Percentiles rank a stretch among this genome's conserved stretches.
Evolutionary conservation across 2,888 invertebrate species (phyloP).

Genomic region (Lochmaea capreae): DNA sequence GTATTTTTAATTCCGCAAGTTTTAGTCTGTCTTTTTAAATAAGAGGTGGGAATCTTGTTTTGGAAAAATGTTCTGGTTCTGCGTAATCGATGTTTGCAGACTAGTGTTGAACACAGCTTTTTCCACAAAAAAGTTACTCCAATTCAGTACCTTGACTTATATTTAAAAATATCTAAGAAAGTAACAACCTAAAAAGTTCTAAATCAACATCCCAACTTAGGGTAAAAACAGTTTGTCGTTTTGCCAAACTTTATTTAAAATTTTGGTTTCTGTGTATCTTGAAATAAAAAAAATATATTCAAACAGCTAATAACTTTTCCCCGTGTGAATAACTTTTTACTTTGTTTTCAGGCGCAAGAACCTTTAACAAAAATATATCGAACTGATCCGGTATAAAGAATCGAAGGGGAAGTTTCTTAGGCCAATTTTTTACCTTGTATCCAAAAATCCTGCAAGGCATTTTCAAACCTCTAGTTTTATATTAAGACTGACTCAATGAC

Average conservation of each 20-base stretch:
- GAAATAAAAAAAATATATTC: no score
- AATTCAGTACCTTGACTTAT: no score
- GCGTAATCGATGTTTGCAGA: no score
- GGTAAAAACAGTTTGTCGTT: neutral
- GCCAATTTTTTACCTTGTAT: constrained; percentile 34
- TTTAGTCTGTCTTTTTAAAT: no score
- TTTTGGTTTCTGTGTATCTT: no score
- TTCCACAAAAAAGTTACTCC: no score
- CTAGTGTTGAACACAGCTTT: no score
- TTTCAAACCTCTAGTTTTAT: constrained; percentile 42
- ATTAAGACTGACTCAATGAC: constrained; percentile 39
- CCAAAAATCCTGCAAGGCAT: constrained; percentile 35
- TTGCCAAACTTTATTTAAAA: neutral
- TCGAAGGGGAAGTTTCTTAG: constrained; percentile 32
- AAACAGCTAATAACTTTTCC: neutral
- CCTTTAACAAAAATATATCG: constrained; percentile 84
- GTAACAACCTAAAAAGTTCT: no score
- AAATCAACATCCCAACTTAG: neutral
- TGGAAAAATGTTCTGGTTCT: no score
- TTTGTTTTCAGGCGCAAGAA: constrained; percentile 80
- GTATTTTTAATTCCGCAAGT: no score
- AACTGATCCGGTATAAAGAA: constrained; percentile 79
- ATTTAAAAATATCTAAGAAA: no score
- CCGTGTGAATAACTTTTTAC: neutral
- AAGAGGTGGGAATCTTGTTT: no score